Evolutionary conservation across 2,113 vertebrate genomes (phyloP), one percentile per base, ranked within the genome.

Genomic region (Hipposideros armiger): DNA sequence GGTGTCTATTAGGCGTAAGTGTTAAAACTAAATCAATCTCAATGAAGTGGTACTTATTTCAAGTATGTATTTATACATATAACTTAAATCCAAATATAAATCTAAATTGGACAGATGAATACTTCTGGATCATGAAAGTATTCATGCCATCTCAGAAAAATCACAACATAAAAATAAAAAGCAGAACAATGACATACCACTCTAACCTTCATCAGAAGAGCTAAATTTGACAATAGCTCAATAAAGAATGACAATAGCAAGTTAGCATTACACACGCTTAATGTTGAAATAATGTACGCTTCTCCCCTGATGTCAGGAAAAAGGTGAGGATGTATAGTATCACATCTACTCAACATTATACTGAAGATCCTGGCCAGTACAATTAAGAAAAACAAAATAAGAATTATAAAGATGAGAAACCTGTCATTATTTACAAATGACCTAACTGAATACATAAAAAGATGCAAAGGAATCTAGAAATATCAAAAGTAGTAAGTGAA

Each of bases 31-130:
- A 24, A 50, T 83, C 47, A 88, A 64, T 83, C 30, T 86, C 40
- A 93, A 22, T 74, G 40, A 86, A 90, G n/a, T 85, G 19, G 40
- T 66, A 19, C n/a, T 92, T 95, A 84, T 88, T 91, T 91, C 69
- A 78, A 91, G 32, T 66, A 94, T 58, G 66, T 78, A 70, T 62
- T 80, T 94, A 73, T 7, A 80, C 45, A 70, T n/a, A 40, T 36
- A 94, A 92, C 26, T 73, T 74, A 89, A 89, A 92, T 64, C 32
- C 30, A 89, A 90, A 84, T 81, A 78, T 32, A 69, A 36, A 84
- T 16, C 56, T 84, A 60, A 93, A 87, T 4, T 93, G 45, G 62
- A 80, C 17, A 85, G 47, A 82, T 72, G 26, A 90, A 47, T 9
- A 74, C 24, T 76, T 90, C 50, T 40, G 42, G 54, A 84, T 77